phyloP scores from a whole-genome alignment of 2,113 vertebrate genomes.

The Hyaena hyaena region DNA sequence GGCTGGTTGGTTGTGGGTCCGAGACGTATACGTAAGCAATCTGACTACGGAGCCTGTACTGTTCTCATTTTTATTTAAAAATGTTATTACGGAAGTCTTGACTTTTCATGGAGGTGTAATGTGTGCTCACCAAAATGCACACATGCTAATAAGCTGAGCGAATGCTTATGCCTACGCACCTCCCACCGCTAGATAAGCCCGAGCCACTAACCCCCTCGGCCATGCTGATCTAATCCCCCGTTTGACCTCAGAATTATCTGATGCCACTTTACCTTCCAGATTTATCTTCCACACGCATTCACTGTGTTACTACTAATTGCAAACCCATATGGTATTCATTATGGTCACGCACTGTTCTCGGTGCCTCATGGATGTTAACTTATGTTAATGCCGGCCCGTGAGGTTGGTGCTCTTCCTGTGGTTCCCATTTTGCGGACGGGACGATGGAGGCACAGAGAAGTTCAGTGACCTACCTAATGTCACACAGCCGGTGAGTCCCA shows the following conservation, averaged over 20 bases:
- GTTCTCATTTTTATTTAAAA: background rate
- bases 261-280: no score
- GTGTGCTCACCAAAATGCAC: background rate
- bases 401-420: fast-evolving
- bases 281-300: background rate
- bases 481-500: background rate
- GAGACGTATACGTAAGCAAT: background rate
- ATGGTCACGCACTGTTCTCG: background rate
- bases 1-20: background rate
- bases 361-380: background rate
- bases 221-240: background rate
- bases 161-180: fast-evolving
- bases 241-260: background rate
- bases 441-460: background rate
- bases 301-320: background rate
- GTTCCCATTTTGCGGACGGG: background rate
- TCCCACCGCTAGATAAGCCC: background rate
- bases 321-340: background rate
- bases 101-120: background rate
- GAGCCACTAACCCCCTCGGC: background rate
- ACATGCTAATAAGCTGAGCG: background rate
- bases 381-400: background rate
- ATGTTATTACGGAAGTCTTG: background rate
- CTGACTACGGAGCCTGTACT: background rate
- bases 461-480: background rate